Base-by-base conservation (phyloP, 92 coral and sea anemone genomes). In the Umimayanthus kanabou region DNA sequence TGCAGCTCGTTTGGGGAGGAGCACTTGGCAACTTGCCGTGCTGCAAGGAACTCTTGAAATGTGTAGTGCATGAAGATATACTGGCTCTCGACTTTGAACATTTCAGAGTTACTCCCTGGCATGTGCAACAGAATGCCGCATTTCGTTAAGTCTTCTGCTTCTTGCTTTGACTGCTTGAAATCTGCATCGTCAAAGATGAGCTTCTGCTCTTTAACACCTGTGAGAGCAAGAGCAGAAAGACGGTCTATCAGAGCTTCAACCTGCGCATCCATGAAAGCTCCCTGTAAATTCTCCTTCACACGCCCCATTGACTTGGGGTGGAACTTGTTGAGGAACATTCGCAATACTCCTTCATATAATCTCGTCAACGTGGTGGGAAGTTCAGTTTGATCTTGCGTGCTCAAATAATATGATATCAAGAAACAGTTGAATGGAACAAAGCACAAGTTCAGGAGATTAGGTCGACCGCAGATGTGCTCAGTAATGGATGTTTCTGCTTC, bases 21-120 rank as follows among this genome's bases (percentile, higher is more conserved):
- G 55, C 13, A 69, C 76, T 83, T 83, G 4, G 77, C 87, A 83
- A 83, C 55, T 14, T 70, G 64, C 22, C 87, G 50, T 50, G 87
- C 87, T 42, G 87, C 87, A 45, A 83, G 87, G 79, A 45, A 83
- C 28, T 83, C 87, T 67, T 83, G 87, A 83, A 83, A 83, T 2
- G 87, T 83, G 87, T 83, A 83, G 65, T 83, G 87, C 42, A 49
- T 26, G 78, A 83, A 83, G 77, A 71, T 83, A 55, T 83, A 83
- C 67, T 83, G 87, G 66, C 78, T 83, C 76, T 83, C 87, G 13
- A 83, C 87, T 49, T 83, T 42, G 42, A 70, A 83, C 76, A 71
- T 45, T 49, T 47, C 39, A 4, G 77, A 83, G 87, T 83, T 83
- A 49, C 87, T 83, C 42, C 87, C 87, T 71, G 87, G 87, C 87